Base-by-base conservation (phyloP, 2,888 invertebrate species). In the Sinohyriopsis cumingii region DNA sequence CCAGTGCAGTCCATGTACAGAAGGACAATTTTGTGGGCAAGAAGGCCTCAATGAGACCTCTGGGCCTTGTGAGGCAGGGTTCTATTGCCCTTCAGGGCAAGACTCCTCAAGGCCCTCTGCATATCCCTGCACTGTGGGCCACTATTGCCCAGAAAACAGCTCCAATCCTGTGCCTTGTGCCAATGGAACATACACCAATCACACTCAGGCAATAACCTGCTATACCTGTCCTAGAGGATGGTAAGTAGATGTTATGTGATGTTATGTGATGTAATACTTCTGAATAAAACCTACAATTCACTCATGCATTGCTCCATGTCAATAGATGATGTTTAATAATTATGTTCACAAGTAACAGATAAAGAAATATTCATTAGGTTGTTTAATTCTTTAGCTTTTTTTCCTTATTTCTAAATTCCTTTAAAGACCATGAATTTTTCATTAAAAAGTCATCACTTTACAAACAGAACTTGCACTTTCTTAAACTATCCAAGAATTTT, bases 141-240 rank as follows among this genome's bases (percentile, higher is more conserved):
- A 87, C 72, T 87, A 83, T 74, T 87, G 87, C 64, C 85, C 86
- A 5, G 64, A 73, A 22, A 81, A 82, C 62, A 79, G 85, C 5
- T 76, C 83, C 0, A 73, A 78, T 55, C 88, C 89, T 1, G 73
- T 83, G 22, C 87, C 86, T 5, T 89, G 89, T 76, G 79, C 81
- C n/a, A 85, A 86, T 71, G 89, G 89, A 19, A 88, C 86, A 3
- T 86, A 77, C 79, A 86, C 85, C 84, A 87, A 87, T 71, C 84
- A 84, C 65, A 85, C 86, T 7, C 78, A 79, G 73, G 83, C 78
- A 3, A 71, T 80, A 12, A 77, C 77, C 55, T 88, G 89, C 69
- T 85, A 86, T 67, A 79, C 75, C 25, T 89, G 89, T 68, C 86
- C 85, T 3, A 80, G 77, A 15, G 87, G 88, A 77, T 88, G 87